A percentile compares a stretch with the other conserved stretches of the same genome.
These are phyloP conservation scores for Kryphioiulus occultus DNA, from an alignment of 2,888 invertebrate species.

Conservation along the genomic window DNA sequence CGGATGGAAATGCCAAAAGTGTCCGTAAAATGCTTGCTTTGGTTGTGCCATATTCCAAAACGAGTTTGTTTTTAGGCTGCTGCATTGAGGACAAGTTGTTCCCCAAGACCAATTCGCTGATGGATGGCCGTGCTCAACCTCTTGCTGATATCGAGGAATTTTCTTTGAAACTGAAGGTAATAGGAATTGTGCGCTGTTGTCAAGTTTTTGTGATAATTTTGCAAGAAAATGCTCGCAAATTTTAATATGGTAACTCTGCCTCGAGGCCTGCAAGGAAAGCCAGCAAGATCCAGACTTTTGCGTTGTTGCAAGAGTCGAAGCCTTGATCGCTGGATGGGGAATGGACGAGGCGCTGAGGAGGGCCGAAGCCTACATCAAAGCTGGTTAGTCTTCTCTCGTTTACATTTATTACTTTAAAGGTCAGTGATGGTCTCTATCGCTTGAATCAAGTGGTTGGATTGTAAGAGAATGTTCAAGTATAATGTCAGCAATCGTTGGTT, in stretches of 20 bases:
- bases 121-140: conserved; percentile 62
- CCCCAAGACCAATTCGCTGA: conserved; percentile 65
- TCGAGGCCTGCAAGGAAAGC: conserved; percentile 64
- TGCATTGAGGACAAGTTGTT: conserved; percentile 65
- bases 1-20: not conserved
- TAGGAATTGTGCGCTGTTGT: not conserved
- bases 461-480: too few species aligned
- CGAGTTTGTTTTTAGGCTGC: conserved; percentile 59
- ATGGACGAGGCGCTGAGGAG: conserved; percentile 59
- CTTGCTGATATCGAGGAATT: conserved; percentile 64
- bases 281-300: conserved; percentile 64
- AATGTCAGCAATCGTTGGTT: too few species aligned
- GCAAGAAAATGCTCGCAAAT: not conserved
- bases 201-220: not conserved
- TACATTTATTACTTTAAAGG: too few species aligned
- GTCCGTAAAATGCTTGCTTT: not conserved
- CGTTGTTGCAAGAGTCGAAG: conserved; percentile 64
- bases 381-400: conserved; percentile 54
- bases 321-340: conserved; percentile 60
- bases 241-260: not conserved
- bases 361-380: conserved; percentile 59
- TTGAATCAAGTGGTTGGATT: too few species aligned
- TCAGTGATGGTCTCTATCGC: too few species aligned
- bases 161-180: conserved; percentile 64
- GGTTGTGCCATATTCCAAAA: not conserved